Conservation (phyloP, 92 coral and sea anemone species). For the Nematostella vectensis region DNA sequence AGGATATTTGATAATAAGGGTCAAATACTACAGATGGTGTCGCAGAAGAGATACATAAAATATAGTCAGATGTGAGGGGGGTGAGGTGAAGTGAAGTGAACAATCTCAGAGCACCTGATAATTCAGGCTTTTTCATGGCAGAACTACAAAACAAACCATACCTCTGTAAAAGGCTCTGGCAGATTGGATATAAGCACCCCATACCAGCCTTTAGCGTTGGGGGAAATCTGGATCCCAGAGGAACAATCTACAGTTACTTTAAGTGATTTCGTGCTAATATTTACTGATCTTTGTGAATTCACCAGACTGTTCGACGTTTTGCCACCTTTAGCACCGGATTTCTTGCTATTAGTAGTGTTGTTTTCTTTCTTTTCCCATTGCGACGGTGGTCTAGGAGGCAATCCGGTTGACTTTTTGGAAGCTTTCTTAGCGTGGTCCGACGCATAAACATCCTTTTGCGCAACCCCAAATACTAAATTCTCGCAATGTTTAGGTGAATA, state of each 20-base stretch:
- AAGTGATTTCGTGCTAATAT: constrained; percentile 16
- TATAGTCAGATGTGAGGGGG: too few species aligned
- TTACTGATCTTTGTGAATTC: constrained; percentile 11
- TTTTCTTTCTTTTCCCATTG: constrained; percentile 37
- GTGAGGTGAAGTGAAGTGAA: too few species aligned
- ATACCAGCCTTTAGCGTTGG: constrained; percentile 40
- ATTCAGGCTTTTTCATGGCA: too few species aligned
- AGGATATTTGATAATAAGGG: too few species aligned
- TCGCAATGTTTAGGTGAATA: constrained; percentile 70
- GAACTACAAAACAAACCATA: too few species aligned
- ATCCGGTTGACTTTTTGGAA: constrained; percentile 18
- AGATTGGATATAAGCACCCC: constrained; percentile 41
- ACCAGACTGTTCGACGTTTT: background rate
- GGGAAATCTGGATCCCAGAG: constrained; percentile 9
- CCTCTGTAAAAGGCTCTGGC: constrained; percentile 45
- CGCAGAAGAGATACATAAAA: too few species aligned
- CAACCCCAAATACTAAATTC: constrained; percentile 70
- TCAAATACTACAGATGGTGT: too few species aligned
- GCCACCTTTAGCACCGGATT: constrained; percentile 3
- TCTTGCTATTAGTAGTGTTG: constrained; percentile 7
- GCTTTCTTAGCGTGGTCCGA: constrained; percentile 81
- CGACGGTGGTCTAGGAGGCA: constrained; percentile 46
- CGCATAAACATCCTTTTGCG: constrained; percentile 48
- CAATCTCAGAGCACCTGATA: too few species aligned
- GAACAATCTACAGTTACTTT: constrained; percentile 19